Evolutionary conservation across 1,140 invertebrate species (phyloP), one percentile per base, ranked within the genome.

Genomic region (Luehdorfia chinensis): DNA sequence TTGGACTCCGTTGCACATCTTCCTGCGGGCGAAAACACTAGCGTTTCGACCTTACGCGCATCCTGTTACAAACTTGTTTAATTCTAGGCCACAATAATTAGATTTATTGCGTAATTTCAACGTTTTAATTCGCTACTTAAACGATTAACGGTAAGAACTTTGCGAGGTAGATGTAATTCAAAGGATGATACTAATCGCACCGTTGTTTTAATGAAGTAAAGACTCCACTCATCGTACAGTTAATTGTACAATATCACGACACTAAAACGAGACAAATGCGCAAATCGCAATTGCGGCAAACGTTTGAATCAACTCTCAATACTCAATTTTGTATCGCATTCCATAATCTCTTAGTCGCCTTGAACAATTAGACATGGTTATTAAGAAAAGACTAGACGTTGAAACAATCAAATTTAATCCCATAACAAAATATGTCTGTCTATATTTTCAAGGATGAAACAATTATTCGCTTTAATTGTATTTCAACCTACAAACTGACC

Each of bases 21-120:
- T 66, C 59, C 63, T 66, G 30, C 30, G 12, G 30, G 30, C 30
- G 27, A 45, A 58, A 53, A 53, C 37, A 36, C 34, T 58, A 53
- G 59, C 37, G 53, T 50, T 46, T 19, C 46, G 62, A 51, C 62
- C 62, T 66, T 61, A 62, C 50, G 55, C 49, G 51, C 45, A 59
- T 66, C 62, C 62, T 61, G 43, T 50, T 30, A 45, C 1, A 3
- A 54, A 60, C 61, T 51, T 30, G 52, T 60, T 43, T 27, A 37
- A 46, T 59, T 66, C 52, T 66, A 66, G 62, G 62, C 55, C 59
- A 61, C 53, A 58, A 55, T 41, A 48, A 50, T 50, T 50, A 53
- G 27, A 33, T 48, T 41, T 32, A 39, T 57, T 57, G 45, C 53
- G 43, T 50, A 43, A 55, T 30, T 49, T 31, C 15, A 41, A 14